Evolutionary conservation across 2,797 vertebrate species (phyloP).

Genomic region (Melopsittacus undulatus): DNA sequence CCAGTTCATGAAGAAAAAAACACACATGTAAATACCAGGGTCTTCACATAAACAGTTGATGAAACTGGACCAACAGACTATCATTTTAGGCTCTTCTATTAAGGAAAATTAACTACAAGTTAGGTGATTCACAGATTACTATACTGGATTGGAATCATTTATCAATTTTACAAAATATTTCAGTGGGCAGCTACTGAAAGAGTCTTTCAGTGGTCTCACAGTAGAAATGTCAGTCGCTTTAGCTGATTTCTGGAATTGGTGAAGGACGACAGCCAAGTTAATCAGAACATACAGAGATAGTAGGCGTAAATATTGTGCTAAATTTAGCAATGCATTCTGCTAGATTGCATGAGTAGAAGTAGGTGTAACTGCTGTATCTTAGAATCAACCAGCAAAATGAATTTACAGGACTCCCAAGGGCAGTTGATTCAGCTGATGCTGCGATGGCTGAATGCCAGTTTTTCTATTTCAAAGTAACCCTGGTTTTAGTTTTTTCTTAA

Average conservation of each 20-base stretch:
- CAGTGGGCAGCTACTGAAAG: background rate
- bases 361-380: background rate
- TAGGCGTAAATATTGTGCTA: constrained; percentile 29
- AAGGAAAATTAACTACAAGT: background rate
- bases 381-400: background rate
- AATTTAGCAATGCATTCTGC: constrained; percentile 52
- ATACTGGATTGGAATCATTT: background rate
- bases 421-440: background rate
- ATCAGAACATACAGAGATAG: constrained; percentile 16
- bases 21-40: background rate
- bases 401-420: constrained; percentile 38
- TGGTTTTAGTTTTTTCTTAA: background rate
- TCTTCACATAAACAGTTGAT: background rate
- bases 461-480: background rate
- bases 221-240: background rate
- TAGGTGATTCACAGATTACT: background rate
- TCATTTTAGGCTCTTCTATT: background rate
- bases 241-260: background rate
- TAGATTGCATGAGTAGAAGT: background rate
- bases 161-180: background rate
- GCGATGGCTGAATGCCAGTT: background rate
- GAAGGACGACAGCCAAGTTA: constrained; percentile 26
- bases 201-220: background rate
- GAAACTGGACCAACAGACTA: background rate
- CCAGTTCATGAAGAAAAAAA: background rate